A percentile compares a stretch with the other conserved stretches of the same genome.
phyloP scores from a whole-genome alignment of 2,797 vertebrate genomes.

The Crocidura indochinensis region DNA sequence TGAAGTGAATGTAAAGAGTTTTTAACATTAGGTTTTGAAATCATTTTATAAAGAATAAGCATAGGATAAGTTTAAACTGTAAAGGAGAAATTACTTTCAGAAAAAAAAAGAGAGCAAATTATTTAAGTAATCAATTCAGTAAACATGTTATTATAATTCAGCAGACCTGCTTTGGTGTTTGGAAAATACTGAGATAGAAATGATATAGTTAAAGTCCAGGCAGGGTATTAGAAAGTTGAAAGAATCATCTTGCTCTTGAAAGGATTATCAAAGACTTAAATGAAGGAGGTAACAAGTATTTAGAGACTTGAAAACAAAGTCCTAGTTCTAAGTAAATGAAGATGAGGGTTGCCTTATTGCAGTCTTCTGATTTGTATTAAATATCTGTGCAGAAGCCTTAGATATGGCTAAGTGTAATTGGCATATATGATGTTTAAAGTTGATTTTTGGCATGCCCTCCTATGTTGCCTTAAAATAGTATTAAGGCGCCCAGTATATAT shows the following conservation, averaged over 20 bases:
- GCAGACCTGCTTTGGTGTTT: constrained; percentile 45
- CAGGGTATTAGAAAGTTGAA: constrained; percentile 7
- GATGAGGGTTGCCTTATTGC: neutral
- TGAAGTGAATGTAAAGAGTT: neutral
- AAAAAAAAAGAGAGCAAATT: constrained; percentile 55
- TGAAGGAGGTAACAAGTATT: neutral
- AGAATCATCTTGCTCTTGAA: constrained; percentile 54
- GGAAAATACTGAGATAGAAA: constrained; percentile 53
- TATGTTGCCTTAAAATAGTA: neutral
- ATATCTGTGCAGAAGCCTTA: no score
- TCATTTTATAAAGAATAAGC: constrained; percentile 44
- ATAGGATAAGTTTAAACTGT: constrained; percentile 59
- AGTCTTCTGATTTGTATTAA: neutral
- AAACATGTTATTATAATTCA: neutral
- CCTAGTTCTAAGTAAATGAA: constrained; percentile 39
- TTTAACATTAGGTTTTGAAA: constrained; percentile 47
- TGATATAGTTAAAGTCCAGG: neutral
- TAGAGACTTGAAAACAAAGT: constrained; percentile 46
- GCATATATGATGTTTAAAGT: no score
- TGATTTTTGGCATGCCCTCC: no score
- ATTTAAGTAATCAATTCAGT: constrained; percentile 52
- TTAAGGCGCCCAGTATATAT: no score
- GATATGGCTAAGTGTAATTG: no score
- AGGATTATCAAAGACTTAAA: neutral
- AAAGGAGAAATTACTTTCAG: constrained; percentile 47